A percentile compares a stretch with the other conserved stretches of the same genome.
Evolutionary conservation across 2,797 vertebrate genomes (phyloP).

Genomic region (Lycodopsis pacificus): DNA sequence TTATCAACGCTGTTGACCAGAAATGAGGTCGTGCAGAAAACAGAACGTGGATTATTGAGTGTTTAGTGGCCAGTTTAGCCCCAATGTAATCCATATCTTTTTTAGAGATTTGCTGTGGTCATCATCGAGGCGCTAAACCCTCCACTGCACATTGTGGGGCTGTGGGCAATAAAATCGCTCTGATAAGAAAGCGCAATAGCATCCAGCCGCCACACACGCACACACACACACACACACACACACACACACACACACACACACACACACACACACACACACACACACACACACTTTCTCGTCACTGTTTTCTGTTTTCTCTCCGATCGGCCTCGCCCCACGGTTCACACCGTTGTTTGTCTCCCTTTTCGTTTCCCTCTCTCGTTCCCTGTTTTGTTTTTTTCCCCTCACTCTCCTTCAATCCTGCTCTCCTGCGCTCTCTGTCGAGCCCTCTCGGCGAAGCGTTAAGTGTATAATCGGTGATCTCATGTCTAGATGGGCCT

Average conservation of each 20-base stretch:
- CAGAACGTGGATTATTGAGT: conserved; percentile 71
- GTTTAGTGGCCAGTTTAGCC: conserved; percentile 75
- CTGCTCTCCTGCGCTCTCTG: conserved; percentile 62
- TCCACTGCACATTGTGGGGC: conserved; percentile 55
- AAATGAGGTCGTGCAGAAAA: conserved; percentile 69
- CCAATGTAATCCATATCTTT: conserved; percentile 74
- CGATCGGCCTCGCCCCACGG: conserved; percentile 21
- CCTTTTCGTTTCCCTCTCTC: conserved; percentile 33
- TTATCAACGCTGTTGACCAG: conserved; percentile 63
- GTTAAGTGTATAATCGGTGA: conserved; percentile 87
- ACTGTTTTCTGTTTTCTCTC: conserved; percentile 33
- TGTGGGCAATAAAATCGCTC: conserved; percentile 64
- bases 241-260: background rate
- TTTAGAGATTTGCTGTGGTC: conserved; percentile 70
- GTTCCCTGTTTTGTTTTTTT: background rate
- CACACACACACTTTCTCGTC: conserved; percentile 2
- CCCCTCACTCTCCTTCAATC: conserved; percentile 48
- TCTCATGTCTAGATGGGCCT: conserved; percentile 84
- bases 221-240: background rate
- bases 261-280: background rate
- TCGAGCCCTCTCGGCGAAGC: conserved; percentile 68
- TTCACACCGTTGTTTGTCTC: conserved; percentile 58
- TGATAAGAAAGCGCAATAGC: conserved; percentile 69
- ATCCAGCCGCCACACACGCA: conserved; percentile 28
- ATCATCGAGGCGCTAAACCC: conserved; percentile 64